Evolutionary conservation across 2,888 invertebrate genomes (phyloP), one percentile per base, ranked within the genome.

Genomic region (Maniola hyperantus): DNA sequence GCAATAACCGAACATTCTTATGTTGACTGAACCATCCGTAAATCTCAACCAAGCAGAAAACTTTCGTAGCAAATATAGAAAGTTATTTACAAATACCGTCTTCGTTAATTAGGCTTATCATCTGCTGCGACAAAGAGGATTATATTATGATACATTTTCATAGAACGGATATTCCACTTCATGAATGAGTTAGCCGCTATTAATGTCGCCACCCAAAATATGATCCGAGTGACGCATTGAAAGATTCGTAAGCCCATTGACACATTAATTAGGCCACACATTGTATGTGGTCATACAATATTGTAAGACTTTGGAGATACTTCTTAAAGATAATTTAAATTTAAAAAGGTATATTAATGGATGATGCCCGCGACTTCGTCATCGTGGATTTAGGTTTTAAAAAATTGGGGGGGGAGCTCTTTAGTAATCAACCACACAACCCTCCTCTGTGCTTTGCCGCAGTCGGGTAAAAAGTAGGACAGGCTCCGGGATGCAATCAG

Each of bases 151-250:
- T 64, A 66, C 68, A 66, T 53, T 66, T 66, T 64, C 50, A 63
- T 70, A 64, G 36, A 68, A 34, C 68, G 70, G 68, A 68, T 66
- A 67, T 51, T 18, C 61, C 67, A 66, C 64, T 71, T 70, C 66
- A 67, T 55, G 57, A 55, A 66, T 71, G 71, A 70, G 71, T 67
- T 67, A 57, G 65, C 65, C 54, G 33, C 64, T 44, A 63, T 60
- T 54, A 65, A 42, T 54, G 60, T 58, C 57, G 65, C 57, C 62
- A 65, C 60, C 67, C 54, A 65, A 68, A 70, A 57, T 53, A 59
- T 60, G 55, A 68, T 67, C 55, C 61, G 36, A 18, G 20, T 58
- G 67, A 61, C 53, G 61, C 66, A 69, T 69, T 62, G 51, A 53
- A 44, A 64, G 55, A 57, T 34, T 26, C 50, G 34, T 60, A 48